These are phyloP conservation scores for Lampris incognitus DNA, from an alignment of 2,113 vertebrate species.

Conservation along the genomic window DNA sequence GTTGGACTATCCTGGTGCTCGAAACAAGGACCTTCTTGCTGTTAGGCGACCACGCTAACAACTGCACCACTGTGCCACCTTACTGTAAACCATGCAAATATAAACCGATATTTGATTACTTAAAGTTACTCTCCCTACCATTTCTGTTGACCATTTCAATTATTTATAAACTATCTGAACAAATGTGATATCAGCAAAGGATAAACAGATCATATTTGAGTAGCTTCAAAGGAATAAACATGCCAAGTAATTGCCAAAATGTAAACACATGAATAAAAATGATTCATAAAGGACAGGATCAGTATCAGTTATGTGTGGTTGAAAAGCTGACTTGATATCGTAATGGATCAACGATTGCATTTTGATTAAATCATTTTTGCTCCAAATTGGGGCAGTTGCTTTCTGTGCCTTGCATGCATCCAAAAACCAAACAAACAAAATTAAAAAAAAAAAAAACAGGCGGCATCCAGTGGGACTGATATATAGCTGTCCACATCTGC, in stretches of 20 bases:
- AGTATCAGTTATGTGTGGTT: conserved; percentile 32
- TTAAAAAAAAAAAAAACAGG: too few species aligned
- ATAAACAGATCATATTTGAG: conserved; percentile 29
- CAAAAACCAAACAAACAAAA: too few species aligned
- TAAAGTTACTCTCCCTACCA: neutral
- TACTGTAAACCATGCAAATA: conserved; percentile 9
- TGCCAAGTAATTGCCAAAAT: conserved; percentile 38
- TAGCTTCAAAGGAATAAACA: conserved; percentile 25
- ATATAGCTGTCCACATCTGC: conserved; percentile 61
- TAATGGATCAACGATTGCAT: conserved; percentile 34
- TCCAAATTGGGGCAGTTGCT: conserved; percentile 30
- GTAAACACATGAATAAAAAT: conserved; percentile 58
- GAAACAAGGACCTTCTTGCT: too few species aligned
- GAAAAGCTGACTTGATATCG: conserved; percentile 33
- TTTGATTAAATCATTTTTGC: conserved; percentile 50
- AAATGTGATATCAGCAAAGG: conserved; percentile 3
- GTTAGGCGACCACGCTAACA: too few species aligned
- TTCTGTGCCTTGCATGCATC: conserved; percentile 24
- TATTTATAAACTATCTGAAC: neutral
- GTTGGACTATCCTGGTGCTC: too few species aligned
- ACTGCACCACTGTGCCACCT: too few species aligned
- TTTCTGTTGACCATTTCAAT: neutral
- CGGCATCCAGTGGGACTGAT: conserved; percentile 64
- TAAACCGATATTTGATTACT: neutral
- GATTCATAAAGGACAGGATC: conserved; percentile 40